Evolutionary conservation across 2,888 invertebrate genomes (phyloP), one percentile per base, ranked within the genome.

Genomic region (Bruchidius siliquastri): DNA sequence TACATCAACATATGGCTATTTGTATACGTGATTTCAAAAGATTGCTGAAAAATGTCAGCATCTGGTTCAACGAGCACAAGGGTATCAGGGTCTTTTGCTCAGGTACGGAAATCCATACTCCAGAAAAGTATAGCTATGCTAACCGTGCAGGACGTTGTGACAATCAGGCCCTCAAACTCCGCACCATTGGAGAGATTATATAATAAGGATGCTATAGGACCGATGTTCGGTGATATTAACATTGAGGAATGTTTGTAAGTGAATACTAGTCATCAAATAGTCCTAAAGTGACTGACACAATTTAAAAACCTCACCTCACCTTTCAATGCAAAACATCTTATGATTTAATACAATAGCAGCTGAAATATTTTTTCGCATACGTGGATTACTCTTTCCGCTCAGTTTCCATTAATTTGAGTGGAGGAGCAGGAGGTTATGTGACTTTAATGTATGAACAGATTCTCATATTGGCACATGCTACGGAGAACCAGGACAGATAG

Each of bases 151-250:
- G 68, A 68, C 10, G 21, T 68, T 68, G 21, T 68, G 20, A 21
- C 6, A 2, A 68, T 68, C 49, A 49, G 18, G 18, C 49, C 49
- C 49, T 13, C 8, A 1, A 1, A 49, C 6, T 8, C 49, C 6
- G 49, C 3, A 49, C 10, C 10, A 4, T 13, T 49, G 49, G 13
- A 49, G 18, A 49, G 18, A 13, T 1, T 49, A 1, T 49, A 49
- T 49, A 49, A 49, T 13, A 49, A 49, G 13, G 10, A 3, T 13
- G 49, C 49, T 49, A 13, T 49, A 4, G 49, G 1, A 49, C 49
- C 68, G 10, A 74, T 87, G 67, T 87, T 86, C 77, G 86, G 86
- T 2, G 76, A 83, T 21, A 76, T 82, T n/a, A 74, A 84, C 71
- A 74, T 83, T 13, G 77, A 79, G 20, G 77, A 79, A 67, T 72